Conservation (phyloP, 2,113 vertebrate species). For the Hemichromis elongatus region DNA sequence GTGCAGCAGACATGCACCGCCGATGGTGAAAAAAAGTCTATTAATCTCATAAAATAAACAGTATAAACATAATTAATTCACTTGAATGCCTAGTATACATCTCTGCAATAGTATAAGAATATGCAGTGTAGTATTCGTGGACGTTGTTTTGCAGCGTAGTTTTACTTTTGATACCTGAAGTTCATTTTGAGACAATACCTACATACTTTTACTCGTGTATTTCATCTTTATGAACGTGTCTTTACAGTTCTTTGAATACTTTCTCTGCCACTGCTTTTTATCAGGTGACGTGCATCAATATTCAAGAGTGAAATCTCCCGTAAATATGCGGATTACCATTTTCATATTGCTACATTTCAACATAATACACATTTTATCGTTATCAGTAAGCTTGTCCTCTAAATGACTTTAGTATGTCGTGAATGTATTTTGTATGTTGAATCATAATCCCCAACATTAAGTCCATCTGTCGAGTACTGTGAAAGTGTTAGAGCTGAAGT, state of each 20-base stretch:
- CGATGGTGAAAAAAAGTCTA: accelerated
- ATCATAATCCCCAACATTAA: background rate
- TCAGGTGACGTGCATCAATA: background rate
- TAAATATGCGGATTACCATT: background rate
- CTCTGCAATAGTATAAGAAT: background rate
- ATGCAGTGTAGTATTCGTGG: background rate
- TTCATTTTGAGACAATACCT: background rate
- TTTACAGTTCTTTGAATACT: background rate
- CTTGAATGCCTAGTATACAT: background rate
- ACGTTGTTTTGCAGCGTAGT: background rate
- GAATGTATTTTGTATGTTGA: background rate
- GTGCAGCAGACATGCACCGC: background rate
- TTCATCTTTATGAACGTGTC: background rate
- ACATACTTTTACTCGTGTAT: background rate
- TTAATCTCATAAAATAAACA: background rate
- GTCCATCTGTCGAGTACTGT: no score
- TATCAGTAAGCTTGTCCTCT: background rate
- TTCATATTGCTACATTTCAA: background rate
- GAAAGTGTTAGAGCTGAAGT: background rate
- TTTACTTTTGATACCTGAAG: background rate
- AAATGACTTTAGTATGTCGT: background rate
- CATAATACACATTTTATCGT: background rate
- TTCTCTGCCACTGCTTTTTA: background rate
- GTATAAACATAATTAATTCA: background rate
- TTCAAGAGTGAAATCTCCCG: background rate